Base-by-base conservation (phyloP, 1,140 invertebrate species). In the Drosophila simulans region DNA sequence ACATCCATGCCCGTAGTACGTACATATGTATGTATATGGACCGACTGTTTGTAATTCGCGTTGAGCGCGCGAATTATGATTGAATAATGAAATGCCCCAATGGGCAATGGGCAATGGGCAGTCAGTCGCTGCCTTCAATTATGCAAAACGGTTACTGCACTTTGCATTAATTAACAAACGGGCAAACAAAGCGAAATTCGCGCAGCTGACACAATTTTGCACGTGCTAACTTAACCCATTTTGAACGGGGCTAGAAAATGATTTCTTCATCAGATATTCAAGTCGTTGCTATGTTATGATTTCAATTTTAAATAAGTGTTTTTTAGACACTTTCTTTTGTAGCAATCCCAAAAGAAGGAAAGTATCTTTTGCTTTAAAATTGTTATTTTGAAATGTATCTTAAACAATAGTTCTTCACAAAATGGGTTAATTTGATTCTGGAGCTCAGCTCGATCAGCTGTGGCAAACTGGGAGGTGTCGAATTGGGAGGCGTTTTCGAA, bases 71-170 rank as follows among this genome's bases (percentile, higher is more conserved):
- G 79, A 83, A 83, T 88, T 89, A 89, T 89, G 83, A 89, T 88
- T 88, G 84, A 88, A 88, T 88, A 88, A 88, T 85, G 73, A 76
- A 76, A 76, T 76, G 71, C 72, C 72, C 71, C 72, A 76, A 76
- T 82, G 84, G 60, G 59, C 46, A 62, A 35, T 60, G 56, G 40
- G 52, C 62, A 72, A 66, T 78, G 75, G 51, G 60, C 52, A 56
- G 60, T 57, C 43, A 34, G 72, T 55, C 68, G 69, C 70, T 68
- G 40, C 76, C 70, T 76, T 79, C 79, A 88, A 88, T 88, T 88
- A 88, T 88, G 83, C 75, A 86, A 86, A 86, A 85, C 83, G 82
- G 78, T 85, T 85, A 85, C 75, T 86, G 84, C 79, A 86, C 75
- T 86, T 89, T 86, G 79, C 83, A 86, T 86, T 86, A 86, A 86